A percentile compares a stretch with the other conserved stretches of the same genome.
Conservation (phyloP, 1,140 invertebrate species). For the Hypothenemus hampei region DNA sequence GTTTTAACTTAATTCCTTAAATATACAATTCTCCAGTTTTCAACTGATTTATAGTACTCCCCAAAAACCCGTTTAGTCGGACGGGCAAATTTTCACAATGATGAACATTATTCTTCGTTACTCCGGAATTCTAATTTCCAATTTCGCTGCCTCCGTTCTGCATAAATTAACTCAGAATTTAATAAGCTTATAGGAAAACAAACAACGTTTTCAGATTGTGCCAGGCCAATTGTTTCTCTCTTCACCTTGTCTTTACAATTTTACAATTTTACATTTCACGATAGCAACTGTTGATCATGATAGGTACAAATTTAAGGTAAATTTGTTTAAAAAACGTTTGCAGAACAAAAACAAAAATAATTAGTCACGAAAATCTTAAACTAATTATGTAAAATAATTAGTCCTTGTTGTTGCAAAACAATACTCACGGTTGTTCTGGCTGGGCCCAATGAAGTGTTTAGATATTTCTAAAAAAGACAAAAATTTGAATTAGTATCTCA, state of each 20-base stretch:
- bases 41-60: conserved; percentile 23
- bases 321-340: no score
- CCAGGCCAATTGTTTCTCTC: not conserved
- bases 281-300: no score
- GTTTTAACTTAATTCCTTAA: conserved; percentile 26
- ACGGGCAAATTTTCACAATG: conserved; percentile 32
- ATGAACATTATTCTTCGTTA: conserved; percentile 33
- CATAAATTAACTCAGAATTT: conserved; percentile 33
- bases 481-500: no score
- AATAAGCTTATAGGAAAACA: conserved; percentile 34
- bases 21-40: conserved; percentile 24
- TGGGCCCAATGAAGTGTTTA: no score
- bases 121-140: conserved; percentile 30
- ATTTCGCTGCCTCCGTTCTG: conserved; percentile 31
- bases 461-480: no score
- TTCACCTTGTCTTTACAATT: not conserved
- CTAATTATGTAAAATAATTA: no score
- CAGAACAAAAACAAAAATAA: no score
- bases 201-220: conserved; percentile 26
- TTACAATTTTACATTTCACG: no score
- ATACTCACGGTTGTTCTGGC: no score
- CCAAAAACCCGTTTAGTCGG: conserved; percentile 22
- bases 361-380: no score
- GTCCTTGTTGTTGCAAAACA: no score
- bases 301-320: no score